phyloP scores from a whole-genome alignment of 2,797 vertebrate genomes.

The Eremophila alpestris region DNA sequence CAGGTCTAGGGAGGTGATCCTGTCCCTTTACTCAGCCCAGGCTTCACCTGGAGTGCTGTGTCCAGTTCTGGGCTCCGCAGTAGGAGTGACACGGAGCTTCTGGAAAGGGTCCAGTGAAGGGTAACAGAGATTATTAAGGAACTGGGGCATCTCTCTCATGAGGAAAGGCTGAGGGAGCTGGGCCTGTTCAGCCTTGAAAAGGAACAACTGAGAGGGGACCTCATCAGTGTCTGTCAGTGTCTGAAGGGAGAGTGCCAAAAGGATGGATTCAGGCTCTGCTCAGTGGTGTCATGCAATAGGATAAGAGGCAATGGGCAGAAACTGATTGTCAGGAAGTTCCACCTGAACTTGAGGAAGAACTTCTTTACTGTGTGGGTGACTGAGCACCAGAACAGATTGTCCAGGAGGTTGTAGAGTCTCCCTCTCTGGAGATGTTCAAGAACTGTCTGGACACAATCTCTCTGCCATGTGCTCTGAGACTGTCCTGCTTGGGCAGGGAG shows the following conservation, averaged over 20 bases:
- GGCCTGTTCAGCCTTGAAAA: neutral
- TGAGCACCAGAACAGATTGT: neutral
- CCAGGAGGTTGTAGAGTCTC: neutral
- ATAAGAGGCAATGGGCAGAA: no score
- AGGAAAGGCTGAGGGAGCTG: neutral
- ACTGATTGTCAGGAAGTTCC: neutral
- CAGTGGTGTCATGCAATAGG: accelerated
- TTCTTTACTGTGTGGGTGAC: neutral
- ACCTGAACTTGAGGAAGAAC: neutral
- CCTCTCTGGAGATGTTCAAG: neutral
- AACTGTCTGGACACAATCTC: accelerated
- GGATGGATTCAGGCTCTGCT: neutral
- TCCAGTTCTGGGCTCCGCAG: neutral
- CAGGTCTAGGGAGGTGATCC: accelerated
- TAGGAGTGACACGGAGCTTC: neutral
- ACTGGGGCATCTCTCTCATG: accelerated
- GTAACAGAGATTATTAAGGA: accelerated
- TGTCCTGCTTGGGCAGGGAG: neutral
- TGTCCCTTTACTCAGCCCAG: accelerated
- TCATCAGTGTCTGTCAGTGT: neutral
- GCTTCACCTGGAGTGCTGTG: accelerated
- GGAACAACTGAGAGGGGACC: accelerated
- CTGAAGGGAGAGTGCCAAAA: accelerated
- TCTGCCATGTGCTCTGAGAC: neutral
- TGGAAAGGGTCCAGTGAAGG: neutral